Base-by-base conservation (phyloP, 2,797 vertebrate species). In the Coilia nasus region DNA sequence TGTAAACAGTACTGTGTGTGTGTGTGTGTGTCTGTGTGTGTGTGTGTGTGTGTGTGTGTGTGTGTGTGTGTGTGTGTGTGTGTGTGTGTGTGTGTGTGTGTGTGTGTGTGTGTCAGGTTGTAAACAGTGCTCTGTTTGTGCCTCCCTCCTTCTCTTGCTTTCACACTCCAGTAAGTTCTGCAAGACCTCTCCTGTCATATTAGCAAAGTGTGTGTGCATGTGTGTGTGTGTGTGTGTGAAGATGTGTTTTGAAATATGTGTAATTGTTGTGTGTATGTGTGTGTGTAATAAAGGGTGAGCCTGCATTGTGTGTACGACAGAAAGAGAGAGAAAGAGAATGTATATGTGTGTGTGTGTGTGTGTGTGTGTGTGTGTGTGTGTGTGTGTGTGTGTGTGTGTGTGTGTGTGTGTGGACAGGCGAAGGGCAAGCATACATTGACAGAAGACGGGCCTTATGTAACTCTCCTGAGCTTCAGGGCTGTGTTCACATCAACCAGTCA, bases 111-210 rank as follows among this genome's bases (percentile, higher is more conserved):
- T 54, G 50, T 54, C 50, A 10, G 50, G 50, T 54, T 54, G 35
- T 41, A 41, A 41, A 41, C 35, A 41, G 35, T 41, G 35, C 35
- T 41, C 35, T 41, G 50, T 54, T 54, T 54, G 50, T 54, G 50
- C 50, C 50, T 82, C 87, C 87, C 83, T 88, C 85, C 64, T 28
- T 88, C 87, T 86, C 90, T 92, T 54, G 50, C 92, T 89, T 92
- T 89, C 90, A 94, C 93, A 95, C 93, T 94, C 89, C 92, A 92
- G 90, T 93, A 93, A 91, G 91, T 93, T 91, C 90, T 91, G 92
- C 92, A 86, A 90, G 88, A 46, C 84, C 89, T 90, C 83, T 85
- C 81, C 89, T 89, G 89, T 91, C 91, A 90, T 91, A 91, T 91
- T 88, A 89, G 88, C 88, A 89, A 90, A 89, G 88, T 23, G 21